These are phyloP conservation scores for Caenorhabditis inopinata DNA, from an alignment of 1,140 invertebrate species.

Conservation along the genomic window DNA sequence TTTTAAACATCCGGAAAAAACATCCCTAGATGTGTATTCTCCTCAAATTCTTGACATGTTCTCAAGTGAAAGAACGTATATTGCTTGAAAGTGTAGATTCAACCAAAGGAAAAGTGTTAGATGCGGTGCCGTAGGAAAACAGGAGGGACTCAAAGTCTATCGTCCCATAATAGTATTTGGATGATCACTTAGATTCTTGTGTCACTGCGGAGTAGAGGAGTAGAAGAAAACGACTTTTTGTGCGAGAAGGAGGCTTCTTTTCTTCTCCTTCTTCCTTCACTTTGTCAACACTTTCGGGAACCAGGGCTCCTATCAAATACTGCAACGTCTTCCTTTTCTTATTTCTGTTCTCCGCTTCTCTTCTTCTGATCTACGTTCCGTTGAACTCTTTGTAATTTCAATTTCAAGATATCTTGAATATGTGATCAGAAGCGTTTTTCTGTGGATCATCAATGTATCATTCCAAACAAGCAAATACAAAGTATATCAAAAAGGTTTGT, in stretches of 20 bases:
- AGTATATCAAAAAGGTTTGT: constrained; percentile 29
- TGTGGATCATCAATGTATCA: constrained; percentile 20
- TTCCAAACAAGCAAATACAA: constrained; percentile 29
- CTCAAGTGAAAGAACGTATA: neutral
- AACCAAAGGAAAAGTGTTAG: constrained; percentile 21
- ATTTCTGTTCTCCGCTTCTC: neutral
- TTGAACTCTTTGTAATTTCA: neutral
- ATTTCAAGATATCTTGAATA: constrained; percentile 22
- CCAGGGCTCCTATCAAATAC: neutral
- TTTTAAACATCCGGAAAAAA: too few species aligned
- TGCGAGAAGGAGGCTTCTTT: neutral
- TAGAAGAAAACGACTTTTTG: constrained; percentile 34
- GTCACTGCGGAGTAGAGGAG: constrained; percentile 17
- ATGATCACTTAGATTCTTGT: constrained; percentile 34
- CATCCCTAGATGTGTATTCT: too few species aligned
- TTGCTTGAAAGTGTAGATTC: constrained; percentile 28
- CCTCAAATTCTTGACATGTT: too few species aligned
- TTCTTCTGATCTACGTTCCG: neutral
- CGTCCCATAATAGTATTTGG: constrained; percentile 32
- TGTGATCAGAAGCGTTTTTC: neutral
- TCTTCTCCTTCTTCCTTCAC: constrained; percentile 9
- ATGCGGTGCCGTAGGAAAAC: neutral
- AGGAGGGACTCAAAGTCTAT: neutral
- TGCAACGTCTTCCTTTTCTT: neutral
- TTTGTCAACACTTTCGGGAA: constrained; percentile 25